Conservation (phyloP, 2,113 vertebrate genomes). For the Zootoca vivipara region DNA sequence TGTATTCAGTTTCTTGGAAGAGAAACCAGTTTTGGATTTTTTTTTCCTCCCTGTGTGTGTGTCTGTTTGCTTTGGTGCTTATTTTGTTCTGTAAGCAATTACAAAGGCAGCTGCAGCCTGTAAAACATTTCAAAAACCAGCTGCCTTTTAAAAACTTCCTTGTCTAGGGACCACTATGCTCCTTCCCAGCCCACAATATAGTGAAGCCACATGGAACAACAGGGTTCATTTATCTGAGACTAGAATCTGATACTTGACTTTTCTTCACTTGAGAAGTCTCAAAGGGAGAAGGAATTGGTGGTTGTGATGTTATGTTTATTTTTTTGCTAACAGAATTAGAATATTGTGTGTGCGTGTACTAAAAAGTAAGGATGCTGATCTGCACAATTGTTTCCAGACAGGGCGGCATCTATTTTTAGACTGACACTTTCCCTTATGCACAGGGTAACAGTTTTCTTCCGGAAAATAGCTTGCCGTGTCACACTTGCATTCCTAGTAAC, state of each 20-base stretch:
- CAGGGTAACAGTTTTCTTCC: background rate
- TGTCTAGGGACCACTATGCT: background rate
- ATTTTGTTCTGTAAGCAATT: conserved; percentile 3
- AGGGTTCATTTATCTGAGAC: background rate
- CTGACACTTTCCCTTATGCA: background rate
- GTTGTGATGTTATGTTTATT: background rate
- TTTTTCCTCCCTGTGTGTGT: background rate
- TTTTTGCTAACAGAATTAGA: conserved; percentile 24
- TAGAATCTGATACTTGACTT: background rate
- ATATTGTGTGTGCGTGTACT: conserved; percentile 15
- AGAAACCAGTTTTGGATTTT: background rate
- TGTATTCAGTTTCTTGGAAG: background rate
- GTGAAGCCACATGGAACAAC: background rate
- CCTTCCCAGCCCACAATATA: background rate
- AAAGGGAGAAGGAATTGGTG: conserved; percentile 8
- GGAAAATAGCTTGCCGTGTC: background rate
- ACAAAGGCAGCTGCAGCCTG: conserved; percentile 1
- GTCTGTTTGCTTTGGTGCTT: background rate
- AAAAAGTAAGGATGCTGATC: background rate
- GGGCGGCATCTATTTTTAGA: background rate
- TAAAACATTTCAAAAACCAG: background rate
- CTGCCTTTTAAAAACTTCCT: background rate
- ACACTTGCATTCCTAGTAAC: background rate
- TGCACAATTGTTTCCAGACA: background rate
- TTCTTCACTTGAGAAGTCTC: conserved; percentile 15